These are phyloP conservation scores for Salvator merianae DNA, from an alignment of 2,113 vertebrate genomes.

Conservation along the genomic window DNA sequence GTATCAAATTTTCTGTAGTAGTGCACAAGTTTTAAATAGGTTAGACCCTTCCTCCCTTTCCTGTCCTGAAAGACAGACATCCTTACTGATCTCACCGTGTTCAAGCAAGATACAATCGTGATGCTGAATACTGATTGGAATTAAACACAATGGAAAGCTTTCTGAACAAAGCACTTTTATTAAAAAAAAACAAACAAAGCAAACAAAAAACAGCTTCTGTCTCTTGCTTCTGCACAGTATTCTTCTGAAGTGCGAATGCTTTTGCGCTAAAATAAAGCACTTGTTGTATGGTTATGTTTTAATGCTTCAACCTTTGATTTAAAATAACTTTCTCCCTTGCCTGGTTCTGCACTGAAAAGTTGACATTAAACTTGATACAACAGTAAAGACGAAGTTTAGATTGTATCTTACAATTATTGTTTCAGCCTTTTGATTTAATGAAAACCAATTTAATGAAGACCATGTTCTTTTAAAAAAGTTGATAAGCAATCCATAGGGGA, in stretches of 20 bases:
- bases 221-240: background rate
- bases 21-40: background rate
- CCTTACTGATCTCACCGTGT: background rate
- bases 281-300: constrained; percentile 31
- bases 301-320: constrained; percentile 52
- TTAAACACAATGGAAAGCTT: constrained; percentile 21
- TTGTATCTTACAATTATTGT: background rate
- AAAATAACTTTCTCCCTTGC: background rate
- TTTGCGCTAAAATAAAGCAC: constrained; percentile 6
- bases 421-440: background rate
- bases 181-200: background rate
- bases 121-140: constrained; percentile 24
- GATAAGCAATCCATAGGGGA: background rate
- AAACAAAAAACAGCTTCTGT: background rate
- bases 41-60: background rate
- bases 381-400: background rate
- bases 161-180: constrained; percentile 3
- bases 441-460: background rate
- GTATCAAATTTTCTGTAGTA: background rate
- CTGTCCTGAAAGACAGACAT: background rate
- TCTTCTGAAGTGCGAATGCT: background rate
- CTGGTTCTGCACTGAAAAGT: constrained; percentile 63
- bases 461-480: background rate
- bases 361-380: background rate
- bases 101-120: constrained; percentile 24